Percentiles rank a stretch among this genome's conserved stretches.
Evolutionary conservation across 2,888 invertebrate genomes (phyloP).

Genomic region (Eilema depressum): DNA sequence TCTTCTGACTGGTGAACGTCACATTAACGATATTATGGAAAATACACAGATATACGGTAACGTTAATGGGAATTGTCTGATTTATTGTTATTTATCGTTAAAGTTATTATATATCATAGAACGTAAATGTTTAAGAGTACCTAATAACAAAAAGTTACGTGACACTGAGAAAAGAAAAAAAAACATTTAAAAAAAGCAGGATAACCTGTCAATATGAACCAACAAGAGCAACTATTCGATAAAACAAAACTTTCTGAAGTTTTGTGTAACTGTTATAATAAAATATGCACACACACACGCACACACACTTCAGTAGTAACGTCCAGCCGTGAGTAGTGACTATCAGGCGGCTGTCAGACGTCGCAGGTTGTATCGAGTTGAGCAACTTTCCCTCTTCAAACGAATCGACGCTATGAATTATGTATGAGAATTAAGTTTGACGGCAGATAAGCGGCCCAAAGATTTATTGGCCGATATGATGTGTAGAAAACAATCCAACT

Average conservation of each 20-base stretch:
- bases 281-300: constrained; percentile 8
- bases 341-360: constrained; percentile 64
- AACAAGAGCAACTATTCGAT: background rate
- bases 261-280: background rate
- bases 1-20: no score
- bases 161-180: no score
- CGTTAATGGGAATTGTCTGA: no score
- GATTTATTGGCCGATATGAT: constrained; percentile 86
- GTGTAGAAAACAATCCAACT: constrained; percentile 86
- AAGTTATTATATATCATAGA: no score
- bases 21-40: no score
- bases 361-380: constrained; percentile 59
- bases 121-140: no score
- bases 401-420: constrained; percentile 83
- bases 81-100: no score
- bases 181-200: background rate
- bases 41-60: no score
- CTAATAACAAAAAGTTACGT: no score
- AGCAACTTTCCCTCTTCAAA: constrained; percentile 75
- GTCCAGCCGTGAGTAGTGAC: constrained; percentile 33
- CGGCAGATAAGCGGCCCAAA: constrained; percentile 83
- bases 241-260: background rate
- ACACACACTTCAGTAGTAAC: constrained; percentile 22
- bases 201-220: background rate
- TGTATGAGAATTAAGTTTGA: constrained; percentile 86